Conservation (phyloP, 2,113 vertebrate genomes). For the Melanotaenia duboulayi region DNA sequence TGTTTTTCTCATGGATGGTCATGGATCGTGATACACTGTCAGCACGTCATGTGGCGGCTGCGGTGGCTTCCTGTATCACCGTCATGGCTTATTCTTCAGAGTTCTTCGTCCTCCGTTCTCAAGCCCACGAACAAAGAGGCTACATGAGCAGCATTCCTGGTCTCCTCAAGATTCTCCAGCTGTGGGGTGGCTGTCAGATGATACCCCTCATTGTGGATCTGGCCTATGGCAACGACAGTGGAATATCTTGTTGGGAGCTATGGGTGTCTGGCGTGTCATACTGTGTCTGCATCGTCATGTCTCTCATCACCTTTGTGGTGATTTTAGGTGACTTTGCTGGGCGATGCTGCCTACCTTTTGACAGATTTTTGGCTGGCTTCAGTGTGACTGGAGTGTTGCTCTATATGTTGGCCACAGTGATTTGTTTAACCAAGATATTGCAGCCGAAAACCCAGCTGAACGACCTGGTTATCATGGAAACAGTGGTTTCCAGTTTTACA, state of each 20-base stretch:
- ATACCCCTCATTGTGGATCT: conserved; percentile 56
- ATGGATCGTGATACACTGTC: fast-evolving
- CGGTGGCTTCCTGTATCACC: conserved; percentile 68
- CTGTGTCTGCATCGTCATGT: conserved; percentile 69
- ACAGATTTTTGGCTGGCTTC: conserved; percentile 74
- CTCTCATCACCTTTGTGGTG: conserved; percentile 69
- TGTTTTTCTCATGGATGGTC: conserved; percentile 68
- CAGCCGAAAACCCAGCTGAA: neutral
- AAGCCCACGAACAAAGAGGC: conserved; percentile 69
- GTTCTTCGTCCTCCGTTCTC: conserved; percentile 62
- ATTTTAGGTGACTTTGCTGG: conserved; percentile 79
- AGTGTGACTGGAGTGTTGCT: conserved; percentile 73
- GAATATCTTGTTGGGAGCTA: conserved; percentile 37
- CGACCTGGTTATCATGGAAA: conserved; percentile 59
- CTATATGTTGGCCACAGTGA: conserved; percentile 70
- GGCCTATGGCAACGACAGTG: fast-evolving
- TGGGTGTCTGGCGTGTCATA: conserved; percentile 51
- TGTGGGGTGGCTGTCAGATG: conserved; percentile 75
- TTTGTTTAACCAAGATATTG: conserved; percentile 69
- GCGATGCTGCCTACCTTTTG: conserved; percentile 76
- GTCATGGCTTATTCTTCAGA: conserved; percentile 75
- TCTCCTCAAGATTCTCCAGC: conserved; percentile 79
- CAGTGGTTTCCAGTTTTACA: conserved; percentile 69
- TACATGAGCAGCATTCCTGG: conserved; percentile 83
- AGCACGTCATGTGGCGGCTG: conserved; percentile 13